Evolutionary conservation across 2,888 invertebrate species (phyloP).

Genomic region (Ischnura elegans): DNA sequence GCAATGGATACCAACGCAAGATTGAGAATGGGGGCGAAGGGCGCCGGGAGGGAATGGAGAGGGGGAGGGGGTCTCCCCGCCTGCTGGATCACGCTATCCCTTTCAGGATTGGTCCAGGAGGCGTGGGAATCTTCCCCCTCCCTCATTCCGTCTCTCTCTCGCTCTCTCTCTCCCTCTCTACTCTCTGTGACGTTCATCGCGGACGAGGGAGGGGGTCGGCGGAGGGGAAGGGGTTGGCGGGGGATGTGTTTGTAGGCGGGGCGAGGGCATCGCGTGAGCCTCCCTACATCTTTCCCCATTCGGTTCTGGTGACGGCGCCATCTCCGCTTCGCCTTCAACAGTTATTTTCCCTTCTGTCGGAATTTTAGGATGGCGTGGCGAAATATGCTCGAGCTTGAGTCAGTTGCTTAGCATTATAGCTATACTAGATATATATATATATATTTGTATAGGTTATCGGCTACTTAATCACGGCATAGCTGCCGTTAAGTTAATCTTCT

Average conservation of each 20-base stretch:
- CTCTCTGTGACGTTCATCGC: constrained; percentile 53
- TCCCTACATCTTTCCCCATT: too few species aligned
- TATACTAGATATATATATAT: too few species aligned
- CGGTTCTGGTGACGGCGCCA: too few species aligned
- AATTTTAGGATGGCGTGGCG: too few species aligned
- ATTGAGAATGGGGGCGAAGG: background rate
- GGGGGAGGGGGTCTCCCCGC: constrained; percentile 42
- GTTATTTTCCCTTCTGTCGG: too few species aligned
- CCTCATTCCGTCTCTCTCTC: background rate
- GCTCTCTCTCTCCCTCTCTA: background rate
- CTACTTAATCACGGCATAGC: too few species aligned
- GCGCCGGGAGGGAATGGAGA: background rate
- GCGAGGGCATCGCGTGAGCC: too few species aligned
- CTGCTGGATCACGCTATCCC: constrained; percentile 62
- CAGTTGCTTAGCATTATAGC: too few species aligned
- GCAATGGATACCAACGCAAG: background rate
- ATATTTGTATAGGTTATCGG: too few species aligned
- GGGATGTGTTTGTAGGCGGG: constrained; percentile 23
- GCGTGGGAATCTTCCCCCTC: background rate
- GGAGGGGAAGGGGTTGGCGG: background rate
- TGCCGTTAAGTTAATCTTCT: too few species aligned
- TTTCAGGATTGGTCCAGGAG: constrained; percentile 41
- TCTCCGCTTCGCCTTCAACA: too few species aligned
- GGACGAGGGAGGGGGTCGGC: background rate
- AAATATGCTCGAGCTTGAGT: too few species aligned